Conservation (phyloP, 1,140 invertebrate genomes). For the Oryzaephilus surinamensis region DNA sequence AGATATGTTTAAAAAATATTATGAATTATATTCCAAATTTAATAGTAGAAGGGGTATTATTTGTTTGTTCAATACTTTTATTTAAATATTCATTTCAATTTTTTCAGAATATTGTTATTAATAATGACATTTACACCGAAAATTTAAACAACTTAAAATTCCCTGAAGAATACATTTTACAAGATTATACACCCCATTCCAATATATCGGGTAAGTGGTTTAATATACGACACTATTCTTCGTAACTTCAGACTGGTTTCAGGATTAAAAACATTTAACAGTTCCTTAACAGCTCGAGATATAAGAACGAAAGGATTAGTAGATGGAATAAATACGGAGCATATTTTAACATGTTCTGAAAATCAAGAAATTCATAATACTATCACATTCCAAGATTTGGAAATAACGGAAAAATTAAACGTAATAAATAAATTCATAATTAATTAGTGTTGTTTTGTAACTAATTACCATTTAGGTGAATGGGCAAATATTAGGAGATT, state of each 20-base stretch:
- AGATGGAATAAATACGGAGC: conserved; percentile 29
- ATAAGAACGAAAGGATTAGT: conserved; percentile 28
- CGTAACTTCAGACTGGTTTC: background rate
- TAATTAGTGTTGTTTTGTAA: too few species aligned
- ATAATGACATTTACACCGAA: conserved; percentile 25
- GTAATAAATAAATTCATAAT: too few species aligned
- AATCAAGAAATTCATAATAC: conserved; percentile 32
- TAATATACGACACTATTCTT: background rate
- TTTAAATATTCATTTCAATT: conserved; percentile 10
- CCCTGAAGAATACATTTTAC: conserved; percentile 37
- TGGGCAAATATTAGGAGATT: conserved; percentile 36
- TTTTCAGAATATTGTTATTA: conserved; percentile 33
- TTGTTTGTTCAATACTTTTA: background rate
- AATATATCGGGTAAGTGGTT: conserved; percentile 12
- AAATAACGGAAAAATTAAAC: conserved; percentile 35
- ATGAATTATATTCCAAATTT: conserved; percentile 30
- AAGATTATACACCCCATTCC: conserved; percentile 5
- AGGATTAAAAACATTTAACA: conserved; percentile 34
- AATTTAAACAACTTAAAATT: conserved; percentile 39
- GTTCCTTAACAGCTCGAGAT: conserved; percentile 13
- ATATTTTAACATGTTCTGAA: conserved; percentile 31
- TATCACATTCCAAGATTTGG: conserved; percentile 36
- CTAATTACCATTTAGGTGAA: too few species aligned
- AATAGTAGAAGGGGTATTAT: conserved; percentile 37
- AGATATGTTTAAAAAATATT: conserved; percentile 35